Conservation (phyloP, 2,888 invertebrate genomes). For the Cremastobaeus sp. region DNA sequence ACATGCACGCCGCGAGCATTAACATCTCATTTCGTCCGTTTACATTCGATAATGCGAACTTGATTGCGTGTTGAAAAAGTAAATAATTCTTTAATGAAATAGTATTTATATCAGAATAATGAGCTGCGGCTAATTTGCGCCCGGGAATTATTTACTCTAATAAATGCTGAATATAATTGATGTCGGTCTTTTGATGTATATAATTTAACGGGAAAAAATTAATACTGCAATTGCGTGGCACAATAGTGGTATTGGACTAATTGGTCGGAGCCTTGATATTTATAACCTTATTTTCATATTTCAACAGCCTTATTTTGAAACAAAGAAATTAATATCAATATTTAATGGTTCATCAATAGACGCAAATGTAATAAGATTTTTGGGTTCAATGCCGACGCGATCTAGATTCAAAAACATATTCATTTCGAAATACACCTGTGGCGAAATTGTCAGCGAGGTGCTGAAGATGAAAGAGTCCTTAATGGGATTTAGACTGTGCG, state of each 20-base stretch:
- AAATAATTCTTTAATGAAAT: neutral
- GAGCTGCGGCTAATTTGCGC: too few relatives aligned
- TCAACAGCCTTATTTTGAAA: neutral
- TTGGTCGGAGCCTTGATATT: neutral
- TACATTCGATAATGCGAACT: too few relatives aligned
- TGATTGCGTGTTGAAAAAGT: neutral
- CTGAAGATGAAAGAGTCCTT: neutral
- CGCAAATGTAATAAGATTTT: neutral
- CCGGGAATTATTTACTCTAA: too few relatives aligned
- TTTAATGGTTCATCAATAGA: neutral
- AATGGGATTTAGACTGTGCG: neutral
- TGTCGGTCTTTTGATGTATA: neutral
- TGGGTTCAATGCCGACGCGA: neutral
- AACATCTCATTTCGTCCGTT: too few relatives aligned
- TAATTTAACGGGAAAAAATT: neutral
- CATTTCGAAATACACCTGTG: neutral
- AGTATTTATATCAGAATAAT: too few relatives aligned
- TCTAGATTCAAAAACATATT: neutral
- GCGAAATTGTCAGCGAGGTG: neutral
- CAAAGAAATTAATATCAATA: conserved; percentile 5
- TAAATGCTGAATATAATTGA: too few relatives aligned
- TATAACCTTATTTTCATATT: neutral
- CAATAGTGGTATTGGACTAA: neutral
- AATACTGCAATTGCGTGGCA: neutral
- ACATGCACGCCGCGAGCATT: too few relatives aligned